phyloP scores from a whole-genome alignment of 2,113 vertebrate species.

The Calypte anna region DNA sequence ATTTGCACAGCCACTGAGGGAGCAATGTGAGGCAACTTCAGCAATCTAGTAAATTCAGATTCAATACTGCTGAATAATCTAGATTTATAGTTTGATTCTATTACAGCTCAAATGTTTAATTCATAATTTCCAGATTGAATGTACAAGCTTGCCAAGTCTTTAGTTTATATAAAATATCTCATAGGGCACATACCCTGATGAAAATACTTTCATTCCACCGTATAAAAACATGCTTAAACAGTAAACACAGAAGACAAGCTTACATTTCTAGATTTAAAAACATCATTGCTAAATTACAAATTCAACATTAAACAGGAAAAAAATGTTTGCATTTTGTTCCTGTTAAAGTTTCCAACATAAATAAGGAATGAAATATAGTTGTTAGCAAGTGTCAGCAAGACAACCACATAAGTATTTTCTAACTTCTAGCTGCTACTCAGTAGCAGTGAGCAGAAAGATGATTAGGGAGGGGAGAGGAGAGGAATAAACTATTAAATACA shows the following conservation, averaged over 20 bases:
- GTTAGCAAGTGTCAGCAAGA: neutral
- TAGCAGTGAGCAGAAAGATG: neutral
- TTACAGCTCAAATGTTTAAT: neutral
- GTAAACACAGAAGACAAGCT: neutral
- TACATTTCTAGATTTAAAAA: neutral
- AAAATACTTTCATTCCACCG: neutral
- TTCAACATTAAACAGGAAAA: neutral
- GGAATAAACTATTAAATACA: neutral
- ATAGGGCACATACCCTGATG: neutral
- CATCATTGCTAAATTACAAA: neutral
- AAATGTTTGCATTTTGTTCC: neutral
- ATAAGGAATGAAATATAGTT: neutral
- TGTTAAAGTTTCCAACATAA: neutral
- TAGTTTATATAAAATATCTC: neutral
- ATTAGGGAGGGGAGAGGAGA: accelerated
- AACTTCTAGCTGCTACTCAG: neutral
- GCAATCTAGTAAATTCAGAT: neutral
- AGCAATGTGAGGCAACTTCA: accelerated
- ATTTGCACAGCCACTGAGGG: neutral
- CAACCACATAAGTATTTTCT: neutral
- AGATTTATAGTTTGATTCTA: neutral
- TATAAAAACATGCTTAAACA: neutral
- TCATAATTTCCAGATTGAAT: neutral
- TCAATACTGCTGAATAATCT: neutral
- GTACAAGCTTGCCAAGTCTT: neutral